Conservation (phyloP, 2,888 invertebrate species). For the Aleiodes testaceus region DNA sequence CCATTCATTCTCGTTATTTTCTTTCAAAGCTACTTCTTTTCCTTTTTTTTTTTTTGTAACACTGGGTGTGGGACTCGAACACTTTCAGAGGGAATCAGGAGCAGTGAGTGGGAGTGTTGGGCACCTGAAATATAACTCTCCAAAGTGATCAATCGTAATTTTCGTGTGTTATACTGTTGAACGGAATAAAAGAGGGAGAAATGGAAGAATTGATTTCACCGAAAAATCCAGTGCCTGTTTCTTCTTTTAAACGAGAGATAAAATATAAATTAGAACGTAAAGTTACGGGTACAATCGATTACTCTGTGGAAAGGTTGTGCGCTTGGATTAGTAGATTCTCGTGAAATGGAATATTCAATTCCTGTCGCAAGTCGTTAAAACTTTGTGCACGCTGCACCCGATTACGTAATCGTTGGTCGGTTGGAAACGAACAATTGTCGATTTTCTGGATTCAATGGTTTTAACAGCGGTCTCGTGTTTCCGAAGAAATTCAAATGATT, state of each 20-base stretch:
- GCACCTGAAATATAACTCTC: constrained; percentile 36
- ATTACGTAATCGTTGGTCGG: constrained; percentile 32
- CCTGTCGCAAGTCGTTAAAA: constrained; percentile 39
- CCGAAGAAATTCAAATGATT: constrained; percentile 7
- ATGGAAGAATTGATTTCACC: background rate
- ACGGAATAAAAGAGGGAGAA: background rate
- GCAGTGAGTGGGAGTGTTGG: background rate
- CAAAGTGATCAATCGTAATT: constrained; percentile 37
- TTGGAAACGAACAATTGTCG: constrained; percentile 37
- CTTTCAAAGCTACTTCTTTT: constrained; percentile 49
- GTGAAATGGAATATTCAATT: constrained; percentile 26
- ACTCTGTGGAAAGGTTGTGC: background rate
- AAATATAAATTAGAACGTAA: too few species aligned
- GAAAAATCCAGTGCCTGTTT: too few species aligned
- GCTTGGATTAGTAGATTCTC: constrained; percentile 9
- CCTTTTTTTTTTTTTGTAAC: background rate
- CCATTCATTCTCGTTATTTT: constrained; percentile 55
- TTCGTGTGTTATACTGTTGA: constrained; percentile 18
- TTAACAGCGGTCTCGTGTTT: background rate
- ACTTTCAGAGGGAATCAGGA: constrained; percentile 10
- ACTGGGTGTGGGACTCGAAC: constrained; percentile 34
- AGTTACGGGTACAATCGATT: background rate
- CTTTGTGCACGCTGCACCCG: constrained; percentile 34
- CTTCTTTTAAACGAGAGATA: too few species aligned
- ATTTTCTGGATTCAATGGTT: constrained; percentile 21